phyloP scores from a whole-genome alignment of 2,113 vertebrate genomes.

The Pteruthius melanotis region DNA sequence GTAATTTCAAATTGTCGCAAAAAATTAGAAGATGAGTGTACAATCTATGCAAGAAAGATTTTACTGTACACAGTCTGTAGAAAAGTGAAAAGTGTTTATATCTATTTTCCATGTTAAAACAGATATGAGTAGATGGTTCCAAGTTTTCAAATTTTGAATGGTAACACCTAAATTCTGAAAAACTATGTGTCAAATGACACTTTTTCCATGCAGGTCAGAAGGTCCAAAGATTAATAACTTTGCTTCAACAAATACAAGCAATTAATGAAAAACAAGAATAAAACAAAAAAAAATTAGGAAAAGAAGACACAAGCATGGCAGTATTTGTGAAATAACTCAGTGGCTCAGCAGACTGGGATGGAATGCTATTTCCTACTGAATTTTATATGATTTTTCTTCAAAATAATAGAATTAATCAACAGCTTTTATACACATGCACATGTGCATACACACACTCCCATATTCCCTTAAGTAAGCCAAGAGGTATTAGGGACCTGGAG shows the following conservation, averaged over 20 bases:
- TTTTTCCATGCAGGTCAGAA: neutral
- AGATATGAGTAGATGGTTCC: neutral
- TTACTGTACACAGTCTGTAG: neutral
- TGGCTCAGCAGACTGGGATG: neutral
- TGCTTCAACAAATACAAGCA: neutral
- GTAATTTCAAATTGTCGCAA: neutral
- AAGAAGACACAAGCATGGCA: neutral
- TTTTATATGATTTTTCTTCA: neutral
- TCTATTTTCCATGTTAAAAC: neutral
- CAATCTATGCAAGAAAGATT: neutral
- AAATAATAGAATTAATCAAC: neutral
- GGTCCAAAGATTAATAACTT: neutral
- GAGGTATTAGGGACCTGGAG: neutral
- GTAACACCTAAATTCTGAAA: neutral
- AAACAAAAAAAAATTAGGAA: neutral
- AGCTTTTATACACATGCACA: neutral
- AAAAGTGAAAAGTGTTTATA: neutral
- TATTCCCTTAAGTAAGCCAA: neutral
- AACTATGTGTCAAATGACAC: neutral
- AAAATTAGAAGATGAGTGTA: neutral
- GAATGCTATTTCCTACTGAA: neutral
- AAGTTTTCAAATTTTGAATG: neutral
- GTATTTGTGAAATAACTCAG: neutral
- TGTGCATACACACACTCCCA: accelerated
- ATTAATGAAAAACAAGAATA: neutral